Base-by-base conservation (phyloP, 2,113 vertebrate genomes). In the Coryphaenoides rupestris region DNA sequence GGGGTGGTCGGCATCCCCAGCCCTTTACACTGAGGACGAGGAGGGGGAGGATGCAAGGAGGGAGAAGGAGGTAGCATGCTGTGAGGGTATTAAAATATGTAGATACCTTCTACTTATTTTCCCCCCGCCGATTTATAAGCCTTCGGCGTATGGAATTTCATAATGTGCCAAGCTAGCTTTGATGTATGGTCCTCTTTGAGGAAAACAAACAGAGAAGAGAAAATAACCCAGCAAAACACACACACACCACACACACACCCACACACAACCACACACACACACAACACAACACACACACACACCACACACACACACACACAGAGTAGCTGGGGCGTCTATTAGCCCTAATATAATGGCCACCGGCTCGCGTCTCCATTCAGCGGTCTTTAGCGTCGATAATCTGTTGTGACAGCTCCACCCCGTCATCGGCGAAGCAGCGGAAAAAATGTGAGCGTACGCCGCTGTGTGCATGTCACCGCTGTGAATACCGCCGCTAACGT, bases 331-430 rank as follows among this genome's bases (percentile, higher is more conserved):
- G n/a, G n/a, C n/a, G n/a, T n/a, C n/a, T n/a, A n/a, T n/a, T n/a
- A n/a, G n/a, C n/a, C n/a, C n/a, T n/a, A n/a, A n/a, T n/a, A n/a
- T n/a, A n/a, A n/a, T n/a, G n/a, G n/a, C n/a, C n/a, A n/a, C n/a
- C n/a, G n/a, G n/a, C n/a, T n/a, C n/a, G n/a, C n/a, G n/a, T n/a
- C n/a, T n/a, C n/a, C n/a, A n/a, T n/a, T n/a, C n/a, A n/a, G n/a
- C n/a, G n/a, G n/a, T n/a, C n/a, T n/a, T n/a, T n/a, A n/a, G n/a
- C n/a, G n/a, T n/a, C n/a, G n/a, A n/a, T n/a, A n/a, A n/a, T 80
- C 64, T 62, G 59, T 67, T 79, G 65, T 81, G 83, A 86, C 83
- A 83, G 77, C 40, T 77, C 66, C 68, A 68, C 80, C 70, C 75
- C 45, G 16, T 70, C 69, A 85, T 71, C 71, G 76, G 73, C 33